A percentile compares a stretch with the other conserved stretches of the same genome.
These are phyloP conservation scores for Anguilla obscura DNA, from an alignment of 2,797 vertebrate species.

Conservation along the genomic window DNA sequence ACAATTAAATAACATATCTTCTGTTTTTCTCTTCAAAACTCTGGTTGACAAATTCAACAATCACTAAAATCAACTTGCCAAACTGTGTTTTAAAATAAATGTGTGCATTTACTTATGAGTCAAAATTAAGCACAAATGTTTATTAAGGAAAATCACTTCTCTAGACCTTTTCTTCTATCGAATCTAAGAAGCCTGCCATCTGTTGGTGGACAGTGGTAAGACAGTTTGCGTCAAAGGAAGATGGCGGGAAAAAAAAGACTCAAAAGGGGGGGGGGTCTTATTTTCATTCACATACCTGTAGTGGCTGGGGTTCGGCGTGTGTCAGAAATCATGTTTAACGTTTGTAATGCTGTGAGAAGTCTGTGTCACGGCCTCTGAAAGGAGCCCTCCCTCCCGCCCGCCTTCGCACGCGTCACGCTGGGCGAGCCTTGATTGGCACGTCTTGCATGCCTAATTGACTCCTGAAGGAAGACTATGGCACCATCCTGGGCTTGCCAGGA, in stretches of 20 bases:
- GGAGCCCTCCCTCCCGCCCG: not conserved
- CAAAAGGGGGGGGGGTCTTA: slow-evolving; percentile 1
- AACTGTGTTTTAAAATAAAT: not conserved
- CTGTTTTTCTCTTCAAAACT: not conserved
- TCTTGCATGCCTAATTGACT: slow-evolving; percentile 42
- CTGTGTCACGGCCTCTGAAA: not conserved
- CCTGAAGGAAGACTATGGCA: slow-evolving; percentile 30
- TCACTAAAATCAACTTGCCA: not conserved
- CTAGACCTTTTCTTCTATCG: not conserved
- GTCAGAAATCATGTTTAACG: slow-evolving; percentile 21
- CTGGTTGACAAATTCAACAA: not conserved
- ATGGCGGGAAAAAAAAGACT: slow-evolving; percentile 25
- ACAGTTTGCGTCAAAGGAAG: slow-evolving; percentile 12
- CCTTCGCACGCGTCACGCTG: slow-evolving; percentile 22
- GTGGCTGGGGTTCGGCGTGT: slow-evolving; percentile 10
- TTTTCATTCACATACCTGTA: slow-evolving; percentile 30
- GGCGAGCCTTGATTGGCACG: slow-evolving; percentile 42
- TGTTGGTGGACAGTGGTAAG: slow-evolving; percentile 8
- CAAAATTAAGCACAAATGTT: not conserved
- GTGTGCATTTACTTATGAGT: not conserved
- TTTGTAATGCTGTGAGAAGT: slow-evolving; percentile 4
- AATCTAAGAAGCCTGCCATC: slow-evolving; percentile 28
- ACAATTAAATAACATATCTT: not conserved
- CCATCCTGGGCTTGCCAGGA: slow-evolving; percentile 37
- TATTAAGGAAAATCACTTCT: not conserved